These are phyloP conservation scores for Andrena bicolor DNA, from an alignment of 2,888 invertebrate species.

Conservation along the genomic window DNA sequence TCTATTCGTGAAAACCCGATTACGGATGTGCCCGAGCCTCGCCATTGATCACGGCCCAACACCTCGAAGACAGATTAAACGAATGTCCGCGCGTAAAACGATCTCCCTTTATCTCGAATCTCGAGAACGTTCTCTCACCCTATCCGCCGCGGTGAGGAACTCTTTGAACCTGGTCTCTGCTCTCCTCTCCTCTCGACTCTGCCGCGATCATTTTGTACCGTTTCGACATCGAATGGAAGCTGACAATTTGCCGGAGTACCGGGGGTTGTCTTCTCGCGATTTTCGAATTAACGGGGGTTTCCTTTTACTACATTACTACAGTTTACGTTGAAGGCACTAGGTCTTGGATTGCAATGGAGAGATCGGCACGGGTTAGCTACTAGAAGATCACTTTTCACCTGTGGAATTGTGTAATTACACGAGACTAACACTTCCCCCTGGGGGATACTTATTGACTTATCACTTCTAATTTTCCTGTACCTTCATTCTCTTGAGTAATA, in stretches of 20 bases:
- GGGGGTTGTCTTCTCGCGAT: background rate
- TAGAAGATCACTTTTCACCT: background rate
- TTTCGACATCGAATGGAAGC: slow-evolving; percentile 61
- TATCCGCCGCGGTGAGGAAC: slow-evolving; percentile 60
- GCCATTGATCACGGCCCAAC: slow-evolving; percentile 78
- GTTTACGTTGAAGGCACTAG: no score
- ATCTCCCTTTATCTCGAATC: slow-evolving; percentile 78
- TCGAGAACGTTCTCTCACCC: slow-evolving; percentile 66
- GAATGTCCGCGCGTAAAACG: slow-evolving; percentile 78
- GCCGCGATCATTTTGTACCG: slow-evolving; percentile 58
- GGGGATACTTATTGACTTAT: no score
- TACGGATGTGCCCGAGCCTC: slow-evolving; percentile 62
- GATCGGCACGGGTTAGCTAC: no score
- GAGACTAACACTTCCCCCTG: no score
- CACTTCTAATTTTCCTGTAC: no score
- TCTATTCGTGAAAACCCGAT: slow-evolving; percentile 67
- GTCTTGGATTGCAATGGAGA: no score
- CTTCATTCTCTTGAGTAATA: no score
- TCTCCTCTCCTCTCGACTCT: slow-evolving; percentile 18
- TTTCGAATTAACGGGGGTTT: background rate
- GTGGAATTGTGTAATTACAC: background rate
- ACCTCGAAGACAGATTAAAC: slow-evolving; percentile 79
- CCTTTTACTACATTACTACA: background rate
- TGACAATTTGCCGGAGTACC: slow-evolving; percentile 56
- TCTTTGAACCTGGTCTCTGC: slow-evolving; percentile 66